phyloP scores from a whole-genome alignment of 2,113 vertebrate genomes.

The Corythaixoides concolor region DNA sequence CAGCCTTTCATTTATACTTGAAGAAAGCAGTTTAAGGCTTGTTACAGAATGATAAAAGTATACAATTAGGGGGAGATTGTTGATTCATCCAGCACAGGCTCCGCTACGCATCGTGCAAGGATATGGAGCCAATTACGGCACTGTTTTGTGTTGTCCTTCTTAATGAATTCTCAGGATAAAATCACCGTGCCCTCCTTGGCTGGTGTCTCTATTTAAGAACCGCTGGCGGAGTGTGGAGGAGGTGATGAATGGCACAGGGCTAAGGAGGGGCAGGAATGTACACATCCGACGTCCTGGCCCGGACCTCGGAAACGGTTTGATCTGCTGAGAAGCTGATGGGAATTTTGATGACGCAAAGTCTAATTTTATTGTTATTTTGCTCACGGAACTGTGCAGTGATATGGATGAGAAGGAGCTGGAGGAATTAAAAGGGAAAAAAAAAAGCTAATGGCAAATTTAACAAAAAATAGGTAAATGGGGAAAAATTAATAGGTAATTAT shows the following conservation, averaged over 20 bases:
- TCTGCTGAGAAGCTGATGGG: background rate
- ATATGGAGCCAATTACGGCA: background rate
- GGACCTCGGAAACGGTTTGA: background rate
- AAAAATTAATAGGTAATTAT: background rate
- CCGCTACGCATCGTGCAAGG: background rate
- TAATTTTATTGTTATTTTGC: background rate
- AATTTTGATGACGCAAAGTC: background rate
- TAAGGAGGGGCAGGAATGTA: background rate
- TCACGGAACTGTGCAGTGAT: background rate
- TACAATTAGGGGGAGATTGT: background rate
- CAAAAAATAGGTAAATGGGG: background rate
- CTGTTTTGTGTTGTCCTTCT: background rate
- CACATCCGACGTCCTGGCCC: background rate
- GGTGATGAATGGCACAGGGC: background rate
- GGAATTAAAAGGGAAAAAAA: background rate
- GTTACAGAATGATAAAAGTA: background rate
- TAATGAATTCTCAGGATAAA: background rate
- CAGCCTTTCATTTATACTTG: slow-evolving; percentile 20
- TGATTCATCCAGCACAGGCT: background rate
- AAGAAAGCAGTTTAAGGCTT: slow-evolving; percentile 1
- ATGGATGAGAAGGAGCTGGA: background rate
- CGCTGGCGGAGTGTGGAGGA: background rate
- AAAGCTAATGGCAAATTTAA: background rate
- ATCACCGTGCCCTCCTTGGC: background rate
- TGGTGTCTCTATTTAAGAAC: background rate